Base-by-base conservation (phyloP, 2,888 invertebrate genomes). In the Euplexia lucipara region DNA sequence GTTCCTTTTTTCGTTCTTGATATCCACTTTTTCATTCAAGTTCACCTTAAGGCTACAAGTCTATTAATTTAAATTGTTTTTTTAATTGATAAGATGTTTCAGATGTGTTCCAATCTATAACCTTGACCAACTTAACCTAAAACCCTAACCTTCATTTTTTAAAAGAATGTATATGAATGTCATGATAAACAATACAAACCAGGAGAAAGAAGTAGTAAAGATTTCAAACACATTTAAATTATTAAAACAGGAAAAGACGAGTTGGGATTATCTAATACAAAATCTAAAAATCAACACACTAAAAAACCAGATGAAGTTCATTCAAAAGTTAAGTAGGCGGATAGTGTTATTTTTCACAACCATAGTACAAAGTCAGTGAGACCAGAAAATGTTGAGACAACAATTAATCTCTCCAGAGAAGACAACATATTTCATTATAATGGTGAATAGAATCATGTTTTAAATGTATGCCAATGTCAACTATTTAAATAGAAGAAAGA, bases 391-490 rank as follows among this genome's bases (percentile, higher is more conserved):
- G 75, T 78, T 78, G 77, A 81, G 70, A 77, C 74, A 35, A 75
- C 82, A 84, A 88, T 89, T 86, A 88, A 89, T 90, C 89, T 88
- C 83, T 41, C 64, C 41, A 56, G 79, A 79, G 83, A 85, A 86
- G 83, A 87, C 84, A 82, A 83, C 82, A 86, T 86, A 83, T 83
- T 84, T 84, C 81, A 81, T 82, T 83, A 83, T 81, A 77, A 79
- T 81, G 71, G 73, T 75, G 81, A 82, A 86, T 83, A 81, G 80
- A 83, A 82, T 79, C 82, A 84, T 84, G 81, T 83, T 85, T 83
- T 78, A 83, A 86, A 88, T 86, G 74, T 90, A 83, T 85, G 88
- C 86, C 90, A 89, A 88, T 89, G 88, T 89, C 88, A 84, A 70
- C 63, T 75, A 81, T 82, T 78, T 78, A 79, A 81, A 87, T 83